phyloP scores from a whole-genome alignment of 2,797 vertebrate species.

The Syncerus caffer region DNA sequence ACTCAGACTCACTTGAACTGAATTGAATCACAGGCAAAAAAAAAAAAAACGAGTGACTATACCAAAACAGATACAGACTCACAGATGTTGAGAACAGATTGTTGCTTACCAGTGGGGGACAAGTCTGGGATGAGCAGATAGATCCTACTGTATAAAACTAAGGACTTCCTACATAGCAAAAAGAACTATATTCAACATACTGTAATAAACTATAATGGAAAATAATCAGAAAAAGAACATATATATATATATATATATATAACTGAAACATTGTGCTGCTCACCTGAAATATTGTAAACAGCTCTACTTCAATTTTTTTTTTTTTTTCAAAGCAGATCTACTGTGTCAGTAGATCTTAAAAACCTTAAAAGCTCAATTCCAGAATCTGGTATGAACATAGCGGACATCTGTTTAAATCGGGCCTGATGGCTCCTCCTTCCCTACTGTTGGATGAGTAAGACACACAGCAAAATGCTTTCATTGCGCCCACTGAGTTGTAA shows the following conservation, averaged over 20 bases:
- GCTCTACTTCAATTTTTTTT: not conserved
- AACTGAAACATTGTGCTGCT: fast-evolving
- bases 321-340: not conserved
- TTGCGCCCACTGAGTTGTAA: fast-evolving
- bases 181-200: not conserved
- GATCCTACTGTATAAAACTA: not conserved
- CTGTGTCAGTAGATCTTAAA: not conserved
- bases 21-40: not conserved
- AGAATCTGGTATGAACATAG: too few species aligned
- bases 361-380: not conserved
- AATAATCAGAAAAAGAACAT: not conserved
- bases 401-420: not conserved
- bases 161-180: not conserved
- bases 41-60: not conserved
- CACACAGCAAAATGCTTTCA: too few species aligned
- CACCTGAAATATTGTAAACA: not conserved
- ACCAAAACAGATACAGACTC: not conserved
- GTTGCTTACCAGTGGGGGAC: not conserved
- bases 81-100: not conserved
- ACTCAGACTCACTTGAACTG: not conserved
- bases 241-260: too few species aligned
- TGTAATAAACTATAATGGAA: not conserved
- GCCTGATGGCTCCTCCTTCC: not conserved
- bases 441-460: too few species aligned
- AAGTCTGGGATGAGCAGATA: not conserved